These are phyloP conservation scores for Drosophila bunnanda DNA, from an alignment of 2,888 invertebrate genomes.

Conservation along the genomic window DNA sequence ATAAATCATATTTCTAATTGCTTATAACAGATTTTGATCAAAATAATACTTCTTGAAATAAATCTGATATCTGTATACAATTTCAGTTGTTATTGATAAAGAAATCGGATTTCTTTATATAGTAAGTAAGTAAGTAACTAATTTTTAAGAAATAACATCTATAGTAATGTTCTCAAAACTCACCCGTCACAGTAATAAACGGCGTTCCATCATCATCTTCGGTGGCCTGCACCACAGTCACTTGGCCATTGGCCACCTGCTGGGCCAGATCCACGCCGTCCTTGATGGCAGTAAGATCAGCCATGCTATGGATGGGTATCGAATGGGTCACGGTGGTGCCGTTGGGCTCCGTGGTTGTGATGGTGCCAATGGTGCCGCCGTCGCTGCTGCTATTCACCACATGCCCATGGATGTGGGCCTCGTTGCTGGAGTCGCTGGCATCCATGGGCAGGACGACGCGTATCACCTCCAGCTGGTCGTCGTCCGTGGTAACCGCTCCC, in stretches of 20 bases:
- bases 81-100: too few species aligned
- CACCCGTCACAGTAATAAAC: slow-evolving; percentile 84
- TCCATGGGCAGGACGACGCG: slow-evolving; percentile 84
- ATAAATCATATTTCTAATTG: too few species aligned
- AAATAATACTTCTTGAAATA: background rate
- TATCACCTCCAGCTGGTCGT: slow-evolving; percentile 78
- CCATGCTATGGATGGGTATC: slow-evolving; percentile 65
- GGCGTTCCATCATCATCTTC: slow-evolving; percentile 79
- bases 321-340: slow-evolving; percentile 46
- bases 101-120: fast-evolving
- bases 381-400: slow-evolving; percentile 59
- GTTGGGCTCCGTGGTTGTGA: slow-evolving; percentile 49
- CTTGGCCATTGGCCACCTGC: slow-evolving; percentile 82
- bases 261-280: slow-evolving; percentile 77
- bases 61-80: background rate
- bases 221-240: slow-evolving; percentile 82
- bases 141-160: background rate
- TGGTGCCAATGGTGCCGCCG: slow-evolving; percentile 49
- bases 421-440: slow-evolving; percentile 83
- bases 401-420: slow-evolving; percentile 67
- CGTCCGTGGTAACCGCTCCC: slow-evolving; percentile 9
- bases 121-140: too few species aligned
- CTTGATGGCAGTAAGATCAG: slow-evolving; percentile 79
- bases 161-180: slow-evolving; percentile 26
- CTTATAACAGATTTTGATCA: too few species aligned